Conservation (phyloP, 2,113 vertebrate species). For the Melospiza georgiana region DNA sequence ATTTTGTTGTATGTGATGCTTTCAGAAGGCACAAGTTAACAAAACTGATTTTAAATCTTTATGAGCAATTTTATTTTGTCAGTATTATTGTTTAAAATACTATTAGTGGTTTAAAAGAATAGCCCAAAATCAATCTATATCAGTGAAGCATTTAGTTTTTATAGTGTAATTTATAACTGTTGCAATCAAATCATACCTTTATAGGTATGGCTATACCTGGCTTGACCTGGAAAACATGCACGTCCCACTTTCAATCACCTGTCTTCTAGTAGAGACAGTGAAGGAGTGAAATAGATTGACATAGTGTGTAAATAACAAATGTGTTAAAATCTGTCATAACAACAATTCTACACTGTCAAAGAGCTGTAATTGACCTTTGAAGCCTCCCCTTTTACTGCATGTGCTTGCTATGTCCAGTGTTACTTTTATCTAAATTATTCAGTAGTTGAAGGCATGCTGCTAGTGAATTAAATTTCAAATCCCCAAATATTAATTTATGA, state of each 20-base stretch:
- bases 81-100: background rate
- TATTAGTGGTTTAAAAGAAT: background rate
- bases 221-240: background rate
- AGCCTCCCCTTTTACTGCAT: background rate
- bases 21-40: background rate
- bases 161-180: background rate
- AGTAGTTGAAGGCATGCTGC: background rate
- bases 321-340: background rate
- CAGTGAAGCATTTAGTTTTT: background rate
- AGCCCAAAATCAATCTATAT: background rate
- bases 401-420: background rate
- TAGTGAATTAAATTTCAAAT: slow-evolving; percentile 14
- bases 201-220: background rate
- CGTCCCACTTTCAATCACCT: background rate
- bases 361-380: background rate
- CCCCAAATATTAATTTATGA: slow-evolving; percentile 57
- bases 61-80: background rate
- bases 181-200: background rate
- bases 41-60: background rate
- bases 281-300: background rate
- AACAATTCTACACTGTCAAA: background rate
- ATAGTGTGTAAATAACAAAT: background rate
- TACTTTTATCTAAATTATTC: background rate
- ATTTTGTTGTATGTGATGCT: background rate
- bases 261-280: background rate